These are phyloP conservation scores for Sarcophaga carnaria DNA, from an alignment of 2,888 invertebrate species.

Conservation along the genomic window DNA sequence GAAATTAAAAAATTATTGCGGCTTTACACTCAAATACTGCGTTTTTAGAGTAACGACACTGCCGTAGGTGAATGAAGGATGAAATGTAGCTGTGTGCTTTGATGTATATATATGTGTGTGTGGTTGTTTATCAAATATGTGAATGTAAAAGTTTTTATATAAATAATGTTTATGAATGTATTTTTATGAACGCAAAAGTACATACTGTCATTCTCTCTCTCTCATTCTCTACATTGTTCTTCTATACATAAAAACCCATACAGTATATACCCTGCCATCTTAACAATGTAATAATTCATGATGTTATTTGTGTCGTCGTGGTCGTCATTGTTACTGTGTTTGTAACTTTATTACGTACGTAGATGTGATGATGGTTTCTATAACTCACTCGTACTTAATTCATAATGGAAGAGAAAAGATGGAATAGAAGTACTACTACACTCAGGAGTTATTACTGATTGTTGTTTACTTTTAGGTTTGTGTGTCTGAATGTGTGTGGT, in stretches of 20 bases:
- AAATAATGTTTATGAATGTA: constrained; percentile 79
- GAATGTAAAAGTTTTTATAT: constrained; percentile 71
- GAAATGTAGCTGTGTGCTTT: too few species aligned
- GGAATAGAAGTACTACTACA: constrained; percentile 63
- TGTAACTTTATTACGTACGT: constrained; percentile 73
- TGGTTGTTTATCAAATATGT: constrained; percentile 39
- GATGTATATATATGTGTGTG: background rate
- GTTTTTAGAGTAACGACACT: too few species aligned
- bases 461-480: too few species aligned
- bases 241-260: too few species aligned
- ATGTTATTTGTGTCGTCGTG: constrained; percentile 44
- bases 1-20: too few species aligned
- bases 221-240: too few species aligned
- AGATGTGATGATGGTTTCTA: constrained; percentile 71
- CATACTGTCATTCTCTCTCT: background rate
- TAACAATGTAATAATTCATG: constrained; percentile 77
- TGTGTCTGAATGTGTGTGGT: background rate
- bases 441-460: constrained; percentile 15
- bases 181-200: constrained; percentile 76
- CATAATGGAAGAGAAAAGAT: background rate
- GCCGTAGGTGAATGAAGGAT: too few species aligned
- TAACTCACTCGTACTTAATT: background rate
- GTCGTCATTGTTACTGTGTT: constrained; percentile 60
- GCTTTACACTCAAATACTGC: too few species aligned
- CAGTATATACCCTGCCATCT: background rate